Base-by-base conservation (phyloP, 2,888 invertebrate species). In the Cephus sareptanus region DNA sequence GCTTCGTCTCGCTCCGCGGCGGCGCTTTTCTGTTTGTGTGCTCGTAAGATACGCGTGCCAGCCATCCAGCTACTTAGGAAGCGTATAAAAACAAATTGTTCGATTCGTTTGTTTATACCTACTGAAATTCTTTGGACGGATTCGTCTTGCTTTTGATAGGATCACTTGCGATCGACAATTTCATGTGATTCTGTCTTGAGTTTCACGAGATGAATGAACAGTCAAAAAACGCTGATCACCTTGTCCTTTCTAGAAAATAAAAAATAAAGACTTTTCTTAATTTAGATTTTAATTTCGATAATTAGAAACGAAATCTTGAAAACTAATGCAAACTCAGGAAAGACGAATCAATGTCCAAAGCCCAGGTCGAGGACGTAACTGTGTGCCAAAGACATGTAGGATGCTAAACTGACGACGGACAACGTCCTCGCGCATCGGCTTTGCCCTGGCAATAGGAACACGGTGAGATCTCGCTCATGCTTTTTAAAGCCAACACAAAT, bases 401-500 rank as follows among this genome's bases (percentile, higher is more conserved):
- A 74, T n/a, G 74, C 74, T 30, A 81, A 76, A 75, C 77, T 79
- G 88, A 84, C 82, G 87, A 88, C 83, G 84, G 87, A 85, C 80
- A 80, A 81, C 82, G 86, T 87, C 84, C 79, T 79, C 79, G 81
- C 83, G 79, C 81, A 81, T 74, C 81, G 80, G 76, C 79, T 78
- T 80, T 75, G 73, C 74, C 74, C 68, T 69, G 83, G 79, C 81
- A 85, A 79, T 81, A 80, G 79, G 81, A 73, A 70, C 76, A 76
- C 75, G 74, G 80, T 81, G 81, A 81, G 77, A 76, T 74, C 70
- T 73, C 79, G 81, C 79, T 81, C 79, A 80, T 81, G 82, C 84
- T 85, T 86, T 86, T 87, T 85, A 83, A 86, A 87, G 86, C 86
- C 86, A 87, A 85, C 82, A 86, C 86, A 88, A 88, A 88, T 87